phyloP scores from a whole-genome alignment of 2,888 invertebrate species.

The Camponotus fellah region DNA sequence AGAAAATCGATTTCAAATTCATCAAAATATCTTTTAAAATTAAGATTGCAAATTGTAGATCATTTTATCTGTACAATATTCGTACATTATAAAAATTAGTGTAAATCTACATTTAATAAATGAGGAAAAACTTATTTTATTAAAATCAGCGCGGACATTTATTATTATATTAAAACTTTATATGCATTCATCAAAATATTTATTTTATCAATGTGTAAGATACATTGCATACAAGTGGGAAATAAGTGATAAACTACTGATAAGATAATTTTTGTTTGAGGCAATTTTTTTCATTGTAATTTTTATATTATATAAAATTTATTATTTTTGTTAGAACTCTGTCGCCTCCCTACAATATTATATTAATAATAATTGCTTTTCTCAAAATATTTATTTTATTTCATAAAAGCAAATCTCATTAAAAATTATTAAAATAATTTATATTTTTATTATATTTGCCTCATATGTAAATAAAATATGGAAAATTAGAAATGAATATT shows the following conservation, averaged over 20 bases:
- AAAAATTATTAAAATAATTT: background rate
- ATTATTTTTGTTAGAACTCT: slow-evolving; percentile 62
- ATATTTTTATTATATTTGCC: slow-evolving; percentile 26
- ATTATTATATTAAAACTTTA: slow-evolving; percentile 62
- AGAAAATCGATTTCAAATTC: background rate
- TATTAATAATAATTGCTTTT: background rate
- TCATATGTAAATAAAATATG: slow-evolving; percentile 21
- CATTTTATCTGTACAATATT: slow-evolving; percentile 68
- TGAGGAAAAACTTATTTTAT: slow-evolving; percentile 56
- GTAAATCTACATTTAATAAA: slow-evolving; percentile 39
- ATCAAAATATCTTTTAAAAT: background rate
- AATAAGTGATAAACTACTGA: slow-evolving; percentile 62
- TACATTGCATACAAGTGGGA: slow-evolving; percentile 54
- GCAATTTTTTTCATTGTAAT: slow-evolving; percentile 55
- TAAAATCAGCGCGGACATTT: slow-evolving; percentile 46
- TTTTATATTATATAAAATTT: slow-evolving; percentile 51
- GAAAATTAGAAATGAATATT: slow-evolving; percentile 32
- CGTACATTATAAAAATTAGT: slow-evolving; percentile 60
- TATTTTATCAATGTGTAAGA: slow-evolving; percentile 74
- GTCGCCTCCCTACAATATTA: slow-evolving; percentile 50
- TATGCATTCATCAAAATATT: slow-evolving; percentile 70
- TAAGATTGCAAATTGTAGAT: background rate
- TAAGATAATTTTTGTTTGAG: slow-evolving; percentile 65
- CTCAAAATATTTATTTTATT: background rate
- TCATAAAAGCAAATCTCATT: slow-evolving; percentile 2